These are phyloP conservation scores for Synergus umbraculus DNA, from an alignment of 2,888 invertebrate species.

Conservation along the genomic window DNA sequence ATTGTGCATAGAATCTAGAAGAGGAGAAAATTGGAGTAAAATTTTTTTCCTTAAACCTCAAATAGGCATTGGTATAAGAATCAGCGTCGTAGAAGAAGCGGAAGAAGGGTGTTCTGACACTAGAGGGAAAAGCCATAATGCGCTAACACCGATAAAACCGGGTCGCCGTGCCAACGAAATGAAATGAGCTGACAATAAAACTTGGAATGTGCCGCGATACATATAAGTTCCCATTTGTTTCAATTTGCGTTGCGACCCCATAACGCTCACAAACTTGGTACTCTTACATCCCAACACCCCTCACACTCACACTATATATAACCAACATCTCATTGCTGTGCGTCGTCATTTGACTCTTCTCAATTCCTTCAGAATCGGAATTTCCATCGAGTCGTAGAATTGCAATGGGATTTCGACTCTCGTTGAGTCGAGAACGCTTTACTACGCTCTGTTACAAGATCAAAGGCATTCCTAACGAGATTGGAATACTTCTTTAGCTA, in stretches of 20 bases:
- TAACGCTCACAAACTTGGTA: not conserved
- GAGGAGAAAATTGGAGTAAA: not conserved
- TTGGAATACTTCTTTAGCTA: not conserved
- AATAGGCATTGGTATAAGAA: constrained; percentile 18
- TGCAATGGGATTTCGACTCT: not conserved
- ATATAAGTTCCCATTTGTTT: constrained; percentile 73
- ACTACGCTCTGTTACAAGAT: not conserved
- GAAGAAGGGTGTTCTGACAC: constrained; percentile 58
- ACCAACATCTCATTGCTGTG: not conserved
- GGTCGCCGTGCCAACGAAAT: constrained; percentile 62
- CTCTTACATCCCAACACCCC: not conserved
- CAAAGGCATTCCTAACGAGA: not conserved
- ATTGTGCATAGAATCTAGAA: not conserved
- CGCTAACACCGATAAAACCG: constrained; percentile 68
- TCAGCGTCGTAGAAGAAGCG: not conserved
- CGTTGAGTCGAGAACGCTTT: not conserved
- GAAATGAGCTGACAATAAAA: constrained; percentile 73
- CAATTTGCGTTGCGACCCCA: constrained; percentile 64
- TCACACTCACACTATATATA: not conserved
- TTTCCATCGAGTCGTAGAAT: not conserved
- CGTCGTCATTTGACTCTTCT: not conserved
- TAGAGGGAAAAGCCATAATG: constrained; percentile 67
- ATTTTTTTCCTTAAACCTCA: constrained; percentile 5
- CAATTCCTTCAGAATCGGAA: not conserved
- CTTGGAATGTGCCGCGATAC: constrained; percentile 67